Conservation (phyloP, 2,888 invertebrate species). For the Hermaeophaga mercurialis region DNA sequence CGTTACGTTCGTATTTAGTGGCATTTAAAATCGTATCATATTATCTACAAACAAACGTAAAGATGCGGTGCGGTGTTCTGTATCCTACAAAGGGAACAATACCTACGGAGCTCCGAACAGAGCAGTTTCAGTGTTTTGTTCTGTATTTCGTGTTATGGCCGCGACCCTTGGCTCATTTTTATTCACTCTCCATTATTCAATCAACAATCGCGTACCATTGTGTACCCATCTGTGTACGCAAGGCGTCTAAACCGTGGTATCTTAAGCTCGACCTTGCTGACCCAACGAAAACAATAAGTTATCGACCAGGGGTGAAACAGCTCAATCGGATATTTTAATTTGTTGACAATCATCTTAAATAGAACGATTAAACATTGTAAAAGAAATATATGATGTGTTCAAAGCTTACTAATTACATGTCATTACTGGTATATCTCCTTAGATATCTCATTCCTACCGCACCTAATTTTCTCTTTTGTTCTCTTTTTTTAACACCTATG, state of each 20-base stretch:
- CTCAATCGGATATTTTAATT: constrained; percentile 13
- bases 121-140: constrained; percentile 36
- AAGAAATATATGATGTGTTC: too few relatives aligned
- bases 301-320: constrained; percentile 16
- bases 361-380: too few relatives aligned
- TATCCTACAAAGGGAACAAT: constrained; percentile 45
- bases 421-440: too few relatives aligned
- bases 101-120: constrained; percentile 33
- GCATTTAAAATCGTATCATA: constrained; percentile 49
- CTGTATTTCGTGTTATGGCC: constrained; percentile 35
- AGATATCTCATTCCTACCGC: too few relatives aligned
- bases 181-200: constrained; percentile 56
- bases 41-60: constrained; percentile 48
- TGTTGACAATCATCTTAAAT: neutral
- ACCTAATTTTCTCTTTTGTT: too few relatives aligned
- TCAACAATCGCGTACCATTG: constrained; percentile 55
- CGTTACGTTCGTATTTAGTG: constrained; percentile 32
- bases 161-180: constrained; percentile 46
- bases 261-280: constrained; percentile 39
- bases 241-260: constrained; percentile 40
- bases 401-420: too few relatives aligned
- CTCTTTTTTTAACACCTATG: too few relatives aligned
- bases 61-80: constrained; percentile 38
- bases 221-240: constrained; percentile 54
- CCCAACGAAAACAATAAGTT: constrained; percentile 27